phyloP scores from a whole-genome alignment of 2,113 vertebrate species.

The Callocephalon fimbriatum region DNA sequence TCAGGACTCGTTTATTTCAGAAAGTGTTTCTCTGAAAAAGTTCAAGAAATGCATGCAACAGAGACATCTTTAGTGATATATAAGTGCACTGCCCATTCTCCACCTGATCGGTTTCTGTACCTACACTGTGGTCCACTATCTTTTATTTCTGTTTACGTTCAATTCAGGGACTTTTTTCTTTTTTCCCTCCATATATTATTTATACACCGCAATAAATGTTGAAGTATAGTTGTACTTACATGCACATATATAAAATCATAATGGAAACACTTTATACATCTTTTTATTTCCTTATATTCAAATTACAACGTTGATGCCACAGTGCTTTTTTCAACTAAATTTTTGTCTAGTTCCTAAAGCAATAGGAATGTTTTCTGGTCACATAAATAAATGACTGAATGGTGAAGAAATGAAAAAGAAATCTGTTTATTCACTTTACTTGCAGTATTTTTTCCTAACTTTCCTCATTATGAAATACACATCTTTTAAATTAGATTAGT shows the following conservation, averaged over 20 bases:
- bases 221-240: background rate
- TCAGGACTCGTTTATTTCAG: background rate
- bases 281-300: background rate
- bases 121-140: background rate
- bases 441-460: background rate
- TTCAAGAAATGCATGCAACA: background rate
- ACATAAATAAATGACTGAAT: background rate
- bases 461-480: background rate
- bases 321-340: background rate
- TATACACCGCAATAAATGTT: background rate
- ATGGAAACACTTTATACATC: background rate
- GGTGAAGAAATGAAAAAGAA: background rate
- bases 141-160: background rate
- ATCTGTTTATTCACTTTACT: background rate
- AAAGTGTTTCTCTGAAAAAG: background rate
- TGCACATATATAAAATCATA: background rate
- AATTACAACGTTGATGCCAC: accelerated
- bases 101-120: background rate
- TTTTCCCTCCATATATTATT: background rate
- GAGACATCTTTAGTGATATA: background rate
- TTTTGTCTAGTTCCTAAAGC: background rate
- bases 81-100: background rate
- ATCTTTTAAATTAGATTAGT: background rate
- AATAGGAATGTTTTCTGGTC: background rate
- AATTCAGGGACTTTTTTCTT: background rate